These are phyloP conservation scores for Coturnix japonica DNA, from an alignment of 2,113 vertebrate genomes.

Conservation along the genomic window DNA sequence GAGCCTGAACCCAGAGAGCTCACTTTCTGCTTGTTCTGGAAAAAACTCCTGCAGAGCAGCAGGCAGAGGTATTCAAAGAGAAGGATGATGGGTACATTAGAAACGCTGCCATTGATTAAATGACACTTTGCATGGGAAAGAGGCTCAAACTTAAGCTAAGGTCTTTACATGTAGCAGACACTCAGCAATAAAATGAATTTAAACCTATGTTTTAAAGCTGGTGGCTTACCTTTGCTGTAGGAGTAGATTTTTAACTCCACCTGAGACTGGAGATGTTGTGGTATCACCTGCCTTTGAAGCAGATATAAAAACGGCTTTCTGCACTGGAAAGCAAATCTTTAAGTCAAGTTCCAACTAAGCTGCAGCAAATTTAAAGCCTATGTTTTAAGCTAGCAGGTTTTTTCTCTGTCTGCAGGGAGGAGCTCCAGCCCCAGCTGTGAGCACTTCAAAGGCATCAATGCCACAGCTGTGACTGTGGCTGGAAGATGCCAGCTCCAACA, in stretches of 20 bases:
- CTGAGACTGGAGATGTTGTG: not conserved
- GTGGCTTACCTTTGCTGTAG: not conserved
- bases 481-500: conserved; percentile 20
- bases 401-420: conserved; percentile 11
- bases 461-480: conserved; percentile 47
- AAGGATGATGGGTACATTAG: not conserved
- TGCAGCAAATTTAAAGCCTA: conserved; percentile 23
- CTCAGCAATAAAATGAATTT: not conserved
- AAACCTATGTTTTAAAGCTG: not conserved
- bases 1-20: conserved; percentile 1
- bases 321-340: not conserved
- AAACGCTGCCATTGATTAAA: conserved; percentile 23
- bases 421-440: conserved; percentile 46
- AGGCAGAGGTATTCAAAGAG: not conserved
- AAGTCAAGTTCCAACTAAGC: conserved; percentile 35
- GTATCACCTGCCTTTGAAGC: conserved; percentile 19
- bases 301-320: not conserved
- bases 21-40: conserved; percentile 20
- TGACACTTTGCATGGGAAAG: not conserved
- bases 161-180: not conserved
- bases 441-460: conserved; percentile 50
- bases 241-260: not conserved
- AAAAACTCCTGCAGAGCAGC: not conserved
- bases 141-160: not conserved
- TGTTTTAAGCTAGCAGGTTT: conserved; percentile 7